Conservation (phyloP, 2,888 invertebrate genomes). For the Euzophera pinguis region DNA sequence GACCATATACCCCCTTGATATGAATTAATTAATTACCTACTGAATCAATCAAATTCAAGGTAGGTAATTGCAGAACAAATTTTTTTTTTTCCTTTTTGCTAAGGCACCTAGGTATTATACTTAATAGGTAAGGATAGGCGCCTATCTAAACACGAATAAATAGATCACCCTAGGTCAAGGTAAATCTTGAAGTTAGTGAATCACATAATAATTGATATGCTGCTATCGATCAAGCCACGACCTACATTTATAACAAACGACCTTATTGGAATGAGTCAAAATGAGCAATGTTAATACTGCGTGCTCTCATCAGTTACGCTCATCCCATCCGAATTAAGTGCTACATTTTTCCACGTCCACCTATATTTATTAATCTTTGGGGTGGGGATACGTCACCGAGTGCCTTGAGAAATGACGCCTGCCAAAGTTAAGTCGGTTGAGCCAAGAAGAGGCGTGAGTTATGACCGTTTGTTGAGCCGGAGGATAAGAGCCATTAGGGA, state of each 20-base stretch:
- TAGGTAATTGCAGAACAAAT: no score
- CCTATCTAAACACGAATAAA: no score
- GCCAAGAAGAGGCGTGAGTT: constrained; percentile 73
- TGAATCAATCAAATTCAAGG: no score
- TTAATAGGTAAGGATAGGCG: no score
- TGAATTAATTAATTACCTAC: no score
- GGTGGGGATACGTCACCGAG: constrained; percentile 64
- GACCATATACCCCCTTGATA: no score
- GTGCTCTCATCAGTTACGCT: constrained; percentile 54
- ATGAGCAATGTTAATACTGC: constrained; percentile 34
- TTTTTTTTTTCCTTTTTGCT: no score
- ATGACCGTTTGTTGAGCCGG: constrained; percentile 75
- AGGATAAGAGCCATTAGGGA: constrained; percentile 77
- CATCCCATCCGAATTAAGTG: constrained; percentile 70
- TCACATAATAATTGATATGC: neutral
- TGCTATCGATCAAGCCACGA: neutral
- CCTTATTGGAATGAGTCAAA: constrained; percentile 59
- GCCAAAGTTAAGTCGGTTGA: constrained; percentile 79
- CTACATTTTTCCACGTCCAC: constrained; percentile 75
- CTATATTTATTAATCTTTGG: constrained; percentile 75
- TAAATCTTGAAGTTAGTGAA: no score
- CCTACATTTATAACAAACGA: constrained; percentile 1
- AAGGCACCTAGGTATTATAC: no score
- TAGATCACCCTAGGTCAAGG: no score
- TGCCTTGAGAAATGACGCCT: constrained; percentile 79